These are phyloP conservation scores for Pampus argenteus DNA, from an alignment of 2,797 vertebrate species.

Conservation along the genomic window DNA sequence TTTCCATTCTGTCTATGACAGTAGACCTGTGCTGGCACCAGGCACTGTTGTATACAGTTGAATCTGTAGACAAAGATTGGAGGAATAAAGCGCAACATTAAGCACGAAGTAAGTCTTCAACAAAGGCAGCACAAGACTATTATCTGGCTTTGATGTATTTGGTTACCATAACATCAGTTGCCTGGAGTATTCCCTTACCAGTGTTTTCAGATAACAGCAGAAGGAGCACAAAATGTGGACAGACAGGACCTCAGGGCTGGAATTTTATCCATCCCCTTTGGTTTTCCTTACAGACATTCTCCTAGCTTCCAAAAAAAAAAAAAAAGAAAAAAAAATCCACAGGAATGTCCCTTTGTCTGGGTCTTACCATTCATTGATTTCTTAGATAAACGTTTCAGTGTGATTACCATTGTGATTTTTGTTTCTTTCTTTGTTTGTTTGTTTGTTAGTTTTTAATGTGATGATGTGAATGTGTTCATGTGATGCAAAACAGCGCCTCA, in stretches of 20 bases:
- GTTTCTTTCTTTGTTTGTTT: no score
- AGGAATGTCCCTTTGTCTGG: constrained; percentile 48
- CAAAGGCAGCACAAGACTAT: constrained; percentile 55
- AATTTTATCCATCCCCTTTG: constrained; percentile 67
- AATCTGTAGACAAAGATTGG: constrained; percentile 41
- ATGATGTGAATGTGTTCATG: constrained; percentile 33
- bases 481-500: constrained; percentile 27
- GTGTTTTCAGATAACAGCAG: constrained; percentile 59
- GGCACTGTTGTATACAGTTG: constrained; percentile 13
- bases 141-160: constrained; percentile 52
- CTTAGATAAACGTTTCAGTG: constrained; percentile 15
- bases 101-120: constrained; percentile 54
- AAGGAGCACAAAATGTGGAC: constrained; percentile 52
- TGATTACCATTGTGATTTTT: constrained; percentile 19
- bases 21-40: constrained; percentile 26
- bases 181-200: constrained; percentile 52
- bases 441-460: constrained; percentile 1
- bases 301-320: constrained; percentile 35
- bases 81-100: constrained; percentile 70
- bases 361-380: constrained; percentile 36
- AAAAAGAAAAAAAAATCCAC: constrained; percentile 53
- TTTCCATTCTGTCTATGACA: constrained; percentile 37
- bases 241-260: constrained; percentile 62
- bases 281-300: constrained; percentile 46
- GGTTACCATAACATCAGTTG: constrained; percentile 57